Evolutionary conservation across 2,113 vertebrate species (phyloP), one percentile per base, ranked within the genome.

Genomic region (Fukomys damarensis): DNA sequence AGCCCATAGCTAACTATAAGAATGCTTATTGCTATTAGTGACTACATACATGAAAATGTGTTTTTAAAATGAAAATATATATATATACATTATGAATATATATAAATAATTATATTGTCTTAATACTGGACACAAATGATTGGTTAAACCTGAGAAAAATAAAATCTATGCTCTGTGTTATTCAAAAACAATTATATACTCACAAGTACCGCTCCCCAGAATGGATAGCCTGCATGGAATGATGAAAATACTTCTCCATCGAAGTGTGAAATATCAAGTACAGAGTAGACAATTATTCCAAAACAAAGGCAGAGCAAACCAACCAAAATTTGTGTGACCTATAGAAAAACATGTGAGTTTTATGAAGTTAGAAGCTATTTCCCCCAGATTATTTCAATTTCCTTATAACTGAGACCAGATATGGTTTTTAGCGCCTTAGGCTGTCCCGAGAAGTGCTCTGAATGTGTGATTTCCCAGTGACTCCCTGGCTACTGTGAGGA

Each of bases 121-220:
- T 52, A 80, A 80, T 61, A 66, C 14, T 79, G 4, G 26, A 89
- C 10, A 70, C 70, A 65, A 82, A 16, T 20, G 43, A 30, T 14
- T 94, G 79, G 38, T 41, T 93, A 81, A 38, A 46, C 49, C 26
- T 68, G 32, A 63, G 16, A 38, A 88, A 86, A 79, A 96, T 24
- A 95, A 93, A 94, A 68, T 6, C 80, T 79, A 28, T n/a, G 2
- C 30, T 38, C 49, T 86, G 30, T 41, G 12, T 84, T 84, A 92
- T 68, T n/a, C n/a, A 81, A 49, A 95, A 93, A 84, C 32, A 54
- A 32, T 28, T 43, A 26, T 77, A 83, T 95, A 97, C 98, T 97
- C 85, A 98, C 98, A 93, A 97, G 52, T 38, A 72, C 4, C 38
- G 97, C 65, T 94, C 98, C 97, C 98, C 98, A 98, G 46, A 97